phyloP scores from a whole-genome alignment of 2,113 vertebrate genomes.

The Corythornis cristatus region DNA sequence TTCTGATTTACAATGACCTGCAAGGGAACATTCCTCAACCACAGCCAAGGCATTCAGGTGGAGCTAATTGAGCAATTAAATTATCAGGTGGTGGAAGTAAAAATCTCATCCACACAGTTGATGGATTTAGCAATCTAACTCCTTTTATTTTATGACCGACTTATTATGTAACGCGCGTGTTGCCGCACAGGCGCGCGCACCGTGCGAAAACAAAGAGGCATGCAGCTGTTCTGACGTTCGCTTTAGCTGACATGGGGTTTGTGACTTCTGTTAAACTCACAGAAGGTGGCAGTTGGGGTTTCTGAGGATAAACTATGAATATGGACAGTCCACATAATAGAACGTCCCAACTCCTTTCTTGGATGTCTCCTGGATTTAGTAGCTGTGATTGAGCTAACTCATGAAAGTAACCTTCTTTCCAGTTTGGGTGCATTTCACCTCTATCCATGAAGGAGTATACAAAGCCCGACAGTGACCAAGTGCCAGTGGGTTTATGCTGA shows the following conservation, averaged over 20 bases:
- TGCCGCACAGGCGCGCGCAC: not conserved
- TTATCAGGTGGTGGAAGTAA: constrained; percentile 53
- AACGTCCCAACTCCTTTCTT: not conserved
- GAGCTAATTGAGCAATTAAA: constrained; percentile 50
- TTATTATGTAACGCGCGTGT: not conserved
- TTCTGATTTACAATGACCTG: constrained; percentile 1
- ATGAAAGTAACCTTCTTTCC: not conserved
- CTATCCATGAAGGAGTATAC: not conserved
- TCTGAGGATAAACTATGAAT: not conserved
- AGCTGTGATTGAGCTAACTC: not conserved
- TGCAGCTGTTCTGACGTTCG: not conserved
- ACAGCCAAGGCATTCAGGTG: not conserved
- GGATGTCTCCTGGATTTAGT: not conserved
- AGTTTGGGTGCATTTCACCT: not conserved
- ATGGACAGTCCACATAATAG: not conserved
- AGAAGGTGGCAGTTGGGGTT: not conserved
- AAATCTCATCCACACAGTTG: not conserved
- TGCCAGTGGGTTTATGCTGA: not conserved
- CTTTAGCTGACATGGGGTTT: not conserved
- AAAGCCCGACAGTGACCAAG: not conserved
- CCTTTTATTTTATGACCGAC: constrained; percentile 17
- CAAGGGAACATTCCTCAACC: constrained; percentile 27
- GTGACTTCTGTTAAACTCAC: not conserved
- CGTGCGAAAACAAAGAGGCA: not conserved
- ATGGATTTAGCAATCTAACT: constrained; percentile 37